Evolutionary conservation across 1,140 invertebrate genomes (phyloP), one percentile per base, ranked within the genome.

Genomic region (Parapsyche elsis): DNA sequence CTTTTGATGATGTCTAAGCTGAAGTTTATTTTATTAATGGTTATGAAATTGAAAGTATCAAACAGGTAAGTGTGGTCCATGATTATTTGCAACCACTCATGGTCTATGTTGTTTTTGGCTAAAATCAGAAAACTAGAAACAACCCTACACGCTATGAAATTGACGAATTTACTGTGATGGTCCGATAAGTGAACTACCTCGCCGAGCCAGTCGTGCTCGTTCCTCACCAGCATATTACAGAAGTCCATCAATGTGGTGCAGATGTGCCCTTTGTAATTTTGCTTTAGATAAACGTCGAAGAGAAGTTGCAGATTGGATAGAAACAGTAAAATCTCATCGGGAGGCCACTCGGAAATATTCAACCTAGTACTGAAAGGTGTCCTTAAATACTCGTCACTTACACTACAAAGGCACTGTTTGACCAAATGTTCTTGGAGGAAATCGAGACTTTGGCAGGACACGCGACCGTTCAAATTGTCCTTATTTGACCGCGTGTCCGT

Each of bases 211-310:
- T 93, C 94, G 84, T 94, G 92, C 86, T 94, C 93, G 86, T 96
- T 95, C 61, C 92, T 90, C 80, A 95, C 92, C 30, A 96, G 88
- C n/a, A 92, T 91, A 84, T 95, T 92, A 87, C 94, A 95, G 14
- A 95, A 92, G 84, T 94, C 92, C 86, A 92, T 92, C 45, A 96
- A 91, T 81, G 92, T 92, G 30, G 92, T 92, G 87, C 95, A 96
- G 86, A 96, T 94, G 23, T 93, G 90, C 0, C 95, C 94, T 83
- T 92, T 92, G 45, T 91, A 91, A 83, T 95, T 95, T 86, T 97
- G 95, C 85, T 95, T 94, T 59, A 95, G 90, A 84, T 95, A 95
- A 26, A 95, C 91, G 85, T 96, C 94, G 85, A 95, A 96, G 61
- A 96, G 88, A 5, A 96, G 87, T 82, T 96, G 94, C 81, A 96